Percentiles rank a stretch among this genome's conserved stretches.
phyloP scores from a whole-genome alignment of 2,888 invertebrate species.

The Trilocha varians region DNA sequence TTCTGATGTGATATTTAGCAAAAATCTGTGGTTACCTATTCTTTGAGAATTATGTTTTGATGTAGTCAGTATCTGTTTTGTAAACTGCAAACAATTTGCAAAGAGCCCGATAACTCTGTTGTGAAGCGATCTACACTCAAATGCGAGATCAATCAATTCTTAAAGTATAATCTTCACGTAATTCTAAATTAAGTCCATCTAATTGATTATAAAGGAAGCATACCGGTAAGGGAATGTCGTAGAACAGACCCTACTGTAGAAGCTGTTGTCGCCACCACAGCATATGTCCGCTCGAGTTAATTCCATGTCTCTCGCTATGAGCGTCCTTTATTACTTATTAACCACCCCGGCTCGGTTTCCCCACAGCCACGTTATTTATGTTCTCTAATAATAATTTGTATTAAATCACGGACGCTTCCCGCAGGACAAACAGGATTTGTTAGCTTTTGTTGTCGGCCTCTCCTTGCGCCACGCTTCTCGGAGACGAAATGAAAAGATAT shows the following conservation, averaged over 20 bases:
- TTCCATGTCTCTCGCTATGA: conserved; percentile 48
- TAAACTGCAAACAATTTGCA: no score
- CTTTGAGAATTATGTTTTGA: no score
- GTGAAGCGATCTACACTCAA: no score
- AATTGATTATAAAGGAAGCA: no score
- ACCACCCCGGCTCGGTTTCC: conserved; percentile 39
- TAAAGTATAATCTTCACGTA: no score
- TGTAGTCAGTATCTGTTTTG: no score
- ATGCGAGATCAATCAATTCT: no score
- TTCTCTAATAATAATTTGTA: conserved; percentile 73
- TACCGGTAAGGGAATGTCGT: no score
- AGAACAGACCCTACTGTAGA: conserved; percentile 13
- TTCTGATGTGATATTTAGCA: no score
- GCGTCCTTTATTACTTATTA: conserved; percentile 73
- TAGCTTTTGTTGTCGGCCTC: conserved; percentile 62
- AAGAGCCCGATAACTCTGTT: no score
- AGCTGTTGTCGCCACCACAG: conserved; percentile 21
- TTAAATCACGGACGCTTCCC: conserved; percentile 68
- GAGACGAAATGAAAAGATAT: conserved; percentile 42
- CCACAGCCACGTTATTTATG: conserved; percentile 67
- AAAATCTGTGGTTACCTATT: no score
- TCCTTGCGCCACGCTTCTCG: conserved; percentile 30
- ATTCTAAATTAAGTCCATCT: no score
- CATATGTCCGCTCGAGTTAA: conserved; percentile 57
- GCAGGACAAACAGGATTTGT: conserved; percentile 68